Evolutionary conservation across 2,797 vertebrate genomes (phyloP).

Genomic region (Phoebastria nigripes): DNA sequence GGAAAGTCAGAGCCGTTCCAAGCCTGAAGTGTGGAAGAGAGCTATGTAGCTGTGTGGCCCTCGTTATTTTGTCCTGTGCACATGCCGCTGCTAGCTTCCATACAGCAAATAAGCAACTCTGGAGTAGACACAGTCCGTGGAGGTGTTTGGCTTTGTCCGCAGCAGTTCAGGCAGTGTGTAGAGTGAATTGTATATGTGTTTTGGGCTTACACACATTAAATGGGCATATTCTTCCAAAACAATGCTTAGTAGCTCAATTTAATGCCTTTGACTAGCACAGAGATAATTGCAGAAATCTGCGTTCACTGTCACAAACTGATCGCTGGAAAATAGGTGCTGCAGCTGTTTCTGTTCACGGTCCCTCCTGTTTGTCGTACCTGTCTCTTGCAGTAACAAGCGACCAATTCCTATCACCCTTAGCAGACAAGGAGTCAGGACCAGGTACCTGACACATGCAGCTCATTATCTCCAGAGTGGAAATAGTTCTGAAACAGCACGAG

Average conservation of each 20-base stretch:
- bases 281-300: neutral
- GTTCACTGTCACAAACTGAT: neutral
- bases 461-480: neutral
- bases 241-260: neutral
- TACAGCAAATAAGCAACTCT: neutral
- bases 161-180: neutral
- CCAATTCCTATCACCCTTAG: neutral
- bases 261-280: neutral
- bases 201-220: neutral
- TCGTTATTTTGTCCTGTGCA: neutral
- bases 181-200: neutral
- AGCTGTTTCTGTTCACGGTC: neutral
- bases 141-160: neutral
- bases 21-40: neutral
- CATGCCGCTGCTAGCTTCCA: accelerated
- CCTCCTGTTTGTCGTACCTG: accelerated
- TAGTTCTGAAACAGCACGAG: neutral
- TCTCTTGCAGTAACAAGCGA: accelerated
- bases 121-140: accelerated
- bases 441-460: accelerated
- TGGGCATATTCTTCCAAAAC: neutral
- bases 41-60: neutral
- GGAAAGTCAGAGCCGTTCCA: neutral
- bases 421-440: neutral
- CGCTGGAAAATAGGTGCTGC: neutral